Evolutionary conservation across 2,113 vertebrate genomes (phyloP).

Genomic region (Pandion haliaetus): DNA sequence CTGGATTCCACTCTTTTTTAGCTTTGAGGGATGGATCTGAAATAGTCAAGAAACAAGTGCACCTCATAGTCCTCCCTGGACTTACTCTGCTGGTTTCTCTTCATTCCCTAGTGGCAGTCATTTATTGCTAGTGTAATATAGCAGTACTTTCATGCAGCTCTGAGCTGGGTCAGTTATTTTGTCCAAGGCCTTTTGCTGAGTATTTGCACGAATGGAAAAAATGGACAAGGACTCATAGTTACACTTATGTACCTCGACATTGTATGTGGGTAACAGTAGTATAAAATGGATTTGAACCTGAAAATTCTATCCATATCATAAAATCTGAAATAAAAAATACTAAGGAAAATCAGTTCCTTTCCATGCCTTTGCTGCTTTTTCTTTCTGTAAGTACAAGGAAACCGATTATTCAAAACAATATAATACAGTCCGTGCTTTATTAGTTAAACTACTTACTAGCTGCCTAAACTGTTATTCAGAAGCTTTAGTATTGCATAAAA

Average conservation of each 20-base stretch:
- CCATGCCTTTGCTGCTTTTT: neutral
- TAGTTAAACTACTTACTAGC: neutral
- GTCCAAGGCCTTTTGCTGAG: neutral
- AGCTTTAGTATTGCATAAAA: neutral
- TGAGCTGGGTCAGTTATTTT: neutral
- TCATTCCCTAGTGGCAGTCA: neutral
- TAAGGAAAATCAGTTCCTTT: neutral
- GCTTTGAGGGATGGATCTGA: neutral
- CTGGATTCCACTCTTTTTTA: neutral
- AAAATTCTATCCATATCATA: neutral
- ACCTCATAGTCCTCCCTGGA: neutral
- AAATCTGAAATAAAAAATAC: neutral
- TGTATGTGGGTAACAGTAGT: neutral
- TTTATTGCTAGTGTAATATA: neutral
- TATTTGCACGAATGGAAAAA: neutral
- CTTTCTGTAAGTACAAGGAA: neutral
- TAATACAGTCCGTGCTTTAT: accelerated
- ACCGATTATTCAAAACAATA: neutral
- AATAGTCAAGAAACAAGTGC: neutral
- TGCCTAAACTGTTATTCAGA: neutral
- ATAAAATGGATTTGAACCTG: neutral
- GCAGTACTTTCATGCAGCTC: neutral
- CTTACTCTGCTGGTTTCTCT: neutral
- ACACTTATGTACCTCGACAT: neutral
- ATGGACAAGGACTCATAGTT: neutral